A percentile compares a stretch with the other conserved stretches of the same genome.
phyloP scores from a whole-genome alignment of 2,888 invertebrate genomes.

The Drosophila subquinaria region DNA sequence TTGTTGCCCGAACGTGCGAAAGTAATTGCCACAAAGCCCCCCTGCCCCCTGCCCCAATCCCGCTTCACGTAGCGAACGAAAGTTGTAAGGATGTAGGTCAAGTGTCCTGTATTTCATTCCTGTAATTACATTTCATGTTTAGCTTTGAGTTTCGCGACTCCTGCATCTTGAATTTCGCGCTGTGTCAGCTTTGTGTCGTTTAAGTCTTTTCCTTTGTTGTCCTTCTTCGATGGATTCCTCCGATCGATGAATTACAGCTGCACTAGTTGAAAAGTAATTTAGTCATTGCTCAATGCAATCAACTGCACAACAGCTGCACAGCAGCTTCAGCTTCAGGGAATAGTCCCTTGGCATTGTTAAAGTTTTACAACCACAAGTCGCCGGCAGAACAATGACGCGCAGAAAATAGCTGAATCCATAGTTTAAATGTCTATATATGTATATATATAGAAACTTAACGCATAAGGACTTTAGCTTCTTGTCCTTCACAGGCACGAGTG shows the following conservation, averaged over 20 bases:
- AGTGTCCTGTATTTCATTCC: constrained; percentile 70
- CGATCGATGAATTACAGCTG: constrained; percentile 30
- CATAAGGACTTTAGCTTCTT: constrained; percentile 33
- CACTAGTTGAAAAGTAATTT: constrained; percentile 43
- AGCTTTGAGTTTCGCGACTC: constrained; percentile 33
- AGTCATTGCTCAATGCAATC: constrained; percentile 51
- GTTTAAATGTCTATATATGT: constrained; percentile 2
- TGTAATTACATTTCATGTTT: constrained; percentile 65
- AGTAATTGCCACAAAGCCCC: constrained; percentile 57
- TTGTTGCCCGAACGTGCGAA: constrained; percentile 71
- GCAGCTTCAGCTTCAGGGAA: background rate
- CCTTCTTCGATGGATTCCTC: background rate
- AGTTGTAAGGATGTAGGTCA: constrained; percentile 65
- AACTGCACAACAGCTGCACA: constrained; percentile 21
- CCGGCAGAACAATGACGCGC: constrained; percentile 45
- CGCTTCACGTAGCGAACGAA: background rate
- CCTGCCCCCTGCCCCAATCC: background rate
- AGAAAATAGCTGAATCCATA: constrained; percentile 40
- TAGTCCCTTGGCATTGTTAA: constrained; percentile 15
- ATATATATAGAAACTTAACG: constrained; percentile 5
- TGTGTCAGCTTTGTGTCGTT: constrained; percentile 43
- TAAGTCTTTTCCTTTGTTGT: background rate
- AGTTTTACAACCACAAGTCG: constrained; percentile 50
- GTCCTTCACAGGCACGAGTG: constrained; percentile 51
- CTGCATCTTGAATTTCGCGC: constrained; percentile 22